phyloP scores from a whole-genome alignment of 2,113 vertebrate genomes.

The Phaethornis superciliosus region DNA sequence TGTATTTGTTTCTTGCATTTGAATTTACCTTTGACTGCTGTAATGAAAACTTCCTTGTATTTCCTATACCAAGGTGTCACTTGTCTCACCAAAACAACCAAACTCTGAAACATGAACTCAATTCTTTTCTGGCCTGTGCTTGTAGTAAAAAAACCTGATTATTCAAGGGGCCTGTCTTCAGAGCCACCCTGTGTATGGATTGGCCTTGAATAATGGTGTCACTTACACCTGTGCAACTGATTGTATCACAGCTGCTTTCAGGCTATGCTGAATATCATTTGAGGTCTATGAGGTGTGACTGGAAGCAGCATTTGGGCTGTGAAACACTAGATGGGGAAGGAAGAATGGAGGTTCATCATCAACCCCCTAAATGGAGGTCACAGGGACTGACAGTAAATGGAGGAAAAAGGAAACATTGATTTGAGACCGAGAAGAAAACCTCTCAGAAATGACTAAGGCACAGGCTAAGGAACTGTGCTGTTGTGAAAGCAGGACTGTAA shows the following conservation, averaged over 20 bases:
- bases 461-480: not conserved
- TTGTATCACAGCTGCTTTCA: constrained; percentile 8
- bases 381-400: not conserved
- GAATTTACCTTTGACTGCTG: not conserved
- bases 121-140: not conserved
- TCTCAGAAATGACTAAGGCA: not conserved
- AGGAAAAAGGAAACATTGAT: not conserved
- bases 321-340: not conserved
- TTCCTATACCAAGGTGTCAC: not conserved
- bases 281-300: not conserved
- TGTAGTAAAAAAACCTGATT: rapidly evolving
- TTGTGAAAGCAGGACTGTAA: not conserved
- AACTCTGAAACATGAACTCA: not conserved
- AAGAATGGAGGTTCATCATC: not conserved
- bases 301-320: not conserved
- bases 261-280: not conserved
- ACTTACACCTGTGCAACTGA: not conserved
- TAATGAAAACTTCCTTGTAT: not conserved
- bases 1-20: not conserved
- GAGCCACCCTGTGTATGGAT: not conserved
- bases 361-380: not conserved
- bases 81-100: not conserved
- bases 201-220: not conserved
- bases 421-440: not conserved
- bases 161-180: not conserved